Evolutionary conservation across 2,888 invertebrate species (phyloP).

Genomic region (Chaetogeoica ovagalla): DNA sequence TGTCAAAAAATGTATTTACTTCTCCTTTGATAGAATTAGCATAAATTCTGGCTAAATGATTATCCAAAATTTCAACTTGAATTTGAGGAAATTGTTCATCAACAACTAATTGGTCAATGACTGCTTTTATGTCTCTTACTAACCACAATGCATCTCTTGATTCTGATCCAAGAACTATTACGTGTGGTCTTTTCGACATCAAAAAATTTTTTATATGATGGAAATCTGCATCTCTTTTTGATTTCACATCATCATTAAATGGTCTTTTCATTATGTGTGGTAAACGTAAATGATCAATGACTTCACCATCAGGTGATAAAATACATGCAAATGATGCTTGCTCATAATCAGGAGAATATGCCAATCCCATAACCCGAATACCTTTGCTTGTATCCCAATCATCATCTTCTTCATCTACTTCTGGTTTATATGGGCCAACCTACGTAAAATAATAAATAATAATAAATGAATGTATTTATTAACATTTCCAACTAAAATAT

Average conservation of each 20-base stretch:
- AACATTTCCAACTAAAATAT: constrained; percentile 9
- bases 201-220: constrained; percentile 79
- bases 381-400: constrained; percentile 86
- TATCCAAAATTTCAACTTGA: constrained; percentile 89
- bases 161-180: constrained; percentile 88
- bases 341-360: constrained; percentile 81
- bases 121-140: constrained; percentile 74
- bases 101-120: constrained; percentile 74
- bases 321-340: constrained; percentile 87
- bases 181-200: constrained; percentile 87
- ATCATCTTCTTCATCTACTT: constrained; percentile 80
- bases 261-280: constrained; percentile 83
- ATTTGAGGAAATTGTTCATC: constrained; percentile 86
- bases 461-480: not conserved
- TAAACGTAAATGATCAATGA: constrained; percentile 85
- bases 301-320: constrained; percentile 86
- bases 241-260: constrained; percentile 71
- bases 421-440: constrained; percentile 78
- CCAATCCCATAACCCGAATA: constrained; percentile 81
- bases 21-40: constrained; percentile 85
- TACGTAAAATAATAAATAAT: constrained; percentile 56
- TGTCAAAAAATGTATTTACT: constrained; percentile 59
- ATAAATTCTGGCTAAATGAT: constrained; percentile 89
- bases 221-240: constrained; percentile 71
- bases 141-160: constrained; percentile 84